Evolutionary conservation across 2,888 invertebrate genomes (phyloP).

Genomic region (Mamestra brassicae): DNA sequence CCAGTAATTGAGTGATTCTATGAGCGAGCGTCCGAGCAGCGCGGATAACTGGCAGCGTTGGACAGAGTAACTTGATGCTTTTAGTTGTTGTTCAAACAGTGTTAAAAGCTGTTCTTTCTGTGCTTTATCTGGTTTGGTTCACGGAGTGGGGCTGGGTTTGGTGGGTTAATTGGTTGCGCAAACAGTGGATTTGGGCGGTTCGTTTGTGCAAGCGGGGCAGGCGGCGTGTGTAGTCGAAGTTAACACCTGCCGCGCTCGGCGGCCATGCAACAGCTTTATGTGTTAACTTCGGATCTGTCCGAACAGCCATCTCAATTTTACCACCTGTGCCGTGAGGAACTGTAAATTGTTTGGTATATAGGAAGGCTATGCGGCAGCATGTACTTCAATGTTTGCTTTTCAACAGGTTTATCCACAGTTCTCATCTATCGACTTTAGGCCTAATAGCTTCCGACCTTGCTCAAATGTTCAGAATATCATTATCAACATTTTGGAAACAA

Average conservation of each 20-base stretch:
- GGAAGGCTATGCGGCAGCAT: conserved; percentile 47
- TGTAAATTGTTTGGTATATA: conserved; percentile 77
- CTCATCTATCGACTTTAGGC: conserved; percentile 28
- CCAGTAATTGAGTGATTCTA: conserved; percentile 86
- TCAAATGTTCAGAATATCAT: background rate
- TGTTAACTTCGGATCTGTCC: conserved; percentile 77
- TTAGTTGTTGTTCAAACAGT: conserved; percentile 81
- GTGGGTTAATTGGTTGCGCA: conserved; percentile 79
- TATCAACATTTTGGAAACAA: background rate
- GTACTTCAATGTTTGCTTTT: conserved; percentile 37
- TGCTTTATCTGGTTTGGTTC: conserved; percentile 75
- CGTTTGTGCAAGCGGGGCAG: conserved; percentile 82
- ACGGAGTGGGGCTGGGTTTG: conserved; percentile 73
- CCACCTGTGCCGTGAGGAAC: conserved; percentile 80
- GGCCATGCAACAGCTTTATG: conserved; percentile 82
- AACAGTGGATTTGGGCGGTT: conserved; percentile 88
- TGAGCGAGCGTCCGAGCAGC: conserved; percentile 52
- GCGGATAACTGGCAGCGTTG: conserved; percentile 73
- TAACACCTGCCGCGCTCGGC: conserved; percentile 85
- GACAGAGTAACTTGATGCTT: conserved; percentile 79
- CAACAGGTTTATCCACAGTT: conserved; percentile 43
- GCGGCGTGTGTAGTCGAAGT: conserved; percentile 76
- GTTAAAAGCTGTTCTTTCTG: conserved; percentile 75
- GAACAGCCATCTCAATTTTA: conserved; percentile 73
- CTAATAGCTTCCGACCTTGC: conserved; percentile 3